Conservation (phyloP, 2,888 invertebrate genomes). For the Papilio protenor region DNA sequence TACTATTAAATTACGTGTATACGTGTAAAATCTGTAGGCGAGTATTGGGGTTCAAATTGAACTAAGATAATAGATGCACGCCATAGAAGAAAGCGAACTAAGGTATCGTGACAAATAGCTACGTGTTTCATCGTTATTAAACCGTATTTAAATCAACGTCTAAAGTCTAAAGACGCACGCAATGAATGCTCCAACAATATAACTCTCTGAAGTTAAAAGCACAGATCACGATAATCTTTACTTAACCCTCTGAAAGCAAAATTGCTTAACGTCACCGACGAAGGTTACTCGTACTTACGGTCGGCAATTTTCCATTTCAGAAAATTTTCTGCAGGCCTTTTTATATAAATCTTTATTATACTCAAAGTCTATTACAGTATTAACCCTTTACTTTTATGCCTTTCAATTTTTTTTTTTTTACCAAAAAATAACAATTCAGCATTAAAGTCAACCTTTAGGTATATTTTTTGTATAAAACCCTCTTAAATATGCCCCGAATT, state of each 20-base stretch:
- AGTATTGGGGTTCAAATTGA: too few relatives aligned
- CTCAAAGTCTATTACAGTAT: constrained; percentile 14
- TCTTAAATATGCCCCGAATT: constrained; percentile 20
- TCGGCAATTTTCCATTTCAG: constrained; percentile 35
- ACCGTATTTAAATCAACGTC: neutral
- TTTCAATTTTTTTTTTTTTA: constrained; percentile 18
- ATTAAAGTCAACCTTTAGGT: neutral
- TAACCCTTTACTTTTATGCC: constrained; percentile 13
- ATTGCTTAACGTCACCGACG: constrained; percentile 61
- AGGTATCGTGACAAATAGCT: neutral
- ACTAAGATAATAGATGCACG: neutral
- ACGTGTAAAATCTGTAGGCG: too few relatives aligned
- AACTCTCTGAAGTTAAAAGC: constrained; percentile 1
- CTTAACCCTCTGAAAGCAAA: constrained; percentile 63
- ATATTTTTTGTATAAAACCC: constrained; percentile 4
- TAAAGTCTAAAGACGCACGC: constrained; percentile 3
- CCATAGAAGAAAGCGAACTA: neutral
- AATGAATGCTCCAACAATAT: neutral
- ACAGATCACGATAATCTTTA: constrained; percentile 64
- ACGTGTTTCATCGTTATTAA: neutral
- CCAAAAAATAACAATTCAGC: neutral
- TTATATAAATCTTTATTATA: constrained; percentile 17
- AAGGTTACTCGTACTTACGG: constrained; percentile 34
- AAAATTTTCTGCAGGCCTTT: constrained; percentile 21
- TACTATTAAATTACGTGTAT: too few relatives aligned